phyloP scores from a whole-genome alignment of 1,140 invertebrate species.

The Zaprionus africanus region DNA sequence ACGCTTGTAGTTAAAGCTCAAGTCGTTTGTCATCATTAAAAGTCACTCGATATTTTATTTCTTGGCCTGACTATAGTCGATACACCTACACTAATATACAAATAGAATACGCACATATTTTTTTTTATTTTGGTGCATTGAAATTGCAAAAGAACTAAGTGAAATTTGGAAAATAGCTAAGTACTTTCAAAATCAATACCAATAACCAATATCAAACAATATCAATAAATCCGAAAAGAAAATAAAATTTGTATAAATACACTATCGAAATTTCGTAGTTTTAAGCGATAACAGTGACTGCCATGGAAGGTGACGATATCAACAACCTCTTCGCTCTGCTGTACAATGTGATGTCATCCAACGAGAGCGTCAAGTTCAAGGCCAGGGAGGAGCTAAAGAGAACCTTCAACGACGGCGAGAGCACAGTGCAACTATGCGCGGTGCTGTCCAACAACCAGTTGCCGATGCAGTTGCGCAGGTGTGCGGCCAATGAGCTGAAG shows the following conservation, averaged over 20 bases:
- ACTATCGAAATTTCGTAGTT: no score
- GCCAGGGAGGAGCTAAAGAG: conserved; percentile 5
- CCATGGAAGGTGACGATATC: conserved; percentile 8
- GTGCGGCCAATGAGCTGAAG: conserved; percentile 2
- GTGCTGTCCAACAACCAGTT: neutral
- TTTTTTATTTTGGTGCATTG: no score
- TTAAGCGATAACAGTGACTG: neutral
- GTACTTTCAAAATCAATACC: no score
- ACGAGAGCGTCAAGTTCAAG: neutral
- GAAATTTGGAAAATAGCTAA: no score
- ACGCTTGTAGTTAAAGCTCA: no score
- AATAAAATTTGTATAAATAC: neutral
- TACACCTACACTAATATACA: no score
- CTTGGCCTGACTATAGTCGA: no score
- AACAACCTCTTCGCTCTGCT: conserved; percentile 10
- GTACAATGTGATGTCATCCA: conserved; percentile 17
- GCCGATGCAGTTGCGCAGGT: conserved; percentile 10
- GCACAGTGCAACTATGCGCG: conserved; percentile 9
- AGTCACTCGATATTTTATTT: no score
- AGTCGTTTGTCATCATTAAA: no score
- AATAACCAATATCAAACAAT: no score
- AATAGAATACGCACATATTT: no score
- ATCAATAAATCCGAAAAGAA: neutral
- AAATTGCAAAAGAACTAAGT: no score
- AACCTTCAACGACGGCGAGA: neutral